Conservation (phyloP, 1,140 invertebrate genomes). For the Pseudomyrmex cubaensis region DNA sequence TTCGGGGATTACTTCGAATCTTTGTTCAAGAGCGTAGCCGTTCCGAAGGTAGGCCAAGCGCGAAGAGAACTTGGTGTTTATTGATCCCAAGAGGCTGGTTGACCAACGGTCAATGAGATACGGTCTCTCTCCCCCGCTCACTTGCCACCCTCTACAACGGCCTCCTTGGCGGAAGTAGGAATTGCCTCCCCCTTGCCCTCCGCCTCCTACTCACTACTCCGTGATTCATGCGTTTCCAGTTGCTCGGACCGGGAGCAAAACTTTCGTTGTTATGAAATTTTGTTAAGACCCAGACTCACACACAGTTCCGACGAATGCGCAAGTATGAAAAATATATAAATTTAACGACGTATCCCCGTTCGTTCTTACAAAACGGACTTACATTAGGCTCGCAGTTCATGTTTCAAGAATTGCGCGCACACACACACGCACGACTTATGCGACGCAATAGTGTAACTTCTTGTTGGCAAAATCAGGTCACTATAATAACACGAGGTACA, state of each 20-base stretch:
- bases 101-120: conserved; percentile 86
- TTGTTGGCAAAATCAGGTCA: conserved; percentile 44
- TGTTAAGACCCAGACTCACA: no score
- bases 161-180: conserved; percentile 80
- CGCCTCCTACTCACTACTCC: conserved; percentile 60
- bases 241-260: conserved; percentile 30
- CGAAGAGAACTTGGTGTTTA: conserved; percentile 73
- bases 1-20: conserved; percentile 12
- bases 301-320: no score
- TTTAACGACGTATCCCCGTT: no score
- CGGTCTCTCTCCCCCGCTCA: conserved; percentile 80
- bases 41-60: conserved; percentile 23
- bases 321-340: no score
- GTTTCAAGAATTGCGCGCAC: conserved; percentile 6
- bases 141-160: conserved; percentile 70
- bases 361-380: no score
- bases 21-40: background rate
- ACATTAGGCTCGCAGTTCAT: background rate
- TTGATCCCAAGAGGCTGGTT: conserved; percentile 83
- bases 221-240: conserved; percentile 74
- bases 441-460: conserved; percentile 27
- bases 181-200: conserved; percentile 56
- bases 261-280: conserved; percentile 7
- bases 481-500: conserved; percentile 22
- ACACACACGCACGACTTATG: background rate